These are phyloP conservation scores for Cactoblastis cactorum DNA, from an alignment of 2,888 invertebrate genomes.

Conservation along the genomic window DNA sequence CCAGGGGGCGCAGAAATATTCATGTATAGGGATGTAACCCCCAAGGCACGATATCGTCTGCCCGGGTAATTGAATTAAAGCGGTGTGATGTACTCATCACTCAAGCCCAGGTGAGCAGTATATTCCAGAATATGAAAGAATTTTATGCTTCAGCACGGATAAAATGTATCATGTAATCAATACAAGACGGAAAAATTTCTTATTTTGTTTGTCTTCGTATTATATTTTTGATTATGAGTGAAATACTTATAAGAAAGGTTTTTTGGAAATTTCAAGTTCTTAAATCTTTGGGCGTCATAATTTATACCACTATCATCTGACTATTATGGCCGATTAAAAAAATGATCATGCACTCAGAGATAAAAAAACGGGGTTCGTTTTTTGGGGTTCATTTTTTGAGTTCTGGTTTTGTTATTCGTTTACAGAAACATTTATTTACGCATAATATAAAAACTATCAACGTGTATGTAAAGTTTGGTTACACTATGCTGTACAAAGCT, in stretches of 20 bases:
- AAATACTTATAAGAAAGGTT: no score
- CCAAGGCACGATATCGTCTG: conserved; percentile 30
- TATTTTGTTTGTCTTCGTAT: not conserved
- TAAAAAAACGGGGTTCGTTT: no score
- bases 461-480: not conserved
- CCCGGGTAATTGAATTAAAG: conserved; percentile 52
- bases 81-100: conserved; percentile 46
- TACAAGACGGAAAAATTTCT: not conserved
- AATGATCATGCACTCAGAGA: no score
- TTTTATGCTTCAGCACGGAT: not conserved
- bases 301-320: no score
- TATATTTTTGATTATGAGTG: not conserved
- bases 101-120: conserved; percentile 45
- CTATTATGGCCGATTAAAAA: no score
- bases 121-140: conserved; percentile 13
- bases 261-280: no score
- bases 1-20: conserved; percentile 19
- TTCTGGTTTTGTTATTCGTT: no score
- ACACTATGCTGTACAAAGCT: not conserved
- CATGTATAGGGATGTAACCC: conserved; percentile 25
- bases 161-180: not conserved
- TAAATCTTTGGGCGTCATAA: no score
- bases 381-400: no score
- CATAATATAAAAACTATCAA: no score
- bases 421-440: no score